Base-by-base conservation (phyloP, 2,888 invertebrate genomes). In the Cremastinae sp. region DNA sequence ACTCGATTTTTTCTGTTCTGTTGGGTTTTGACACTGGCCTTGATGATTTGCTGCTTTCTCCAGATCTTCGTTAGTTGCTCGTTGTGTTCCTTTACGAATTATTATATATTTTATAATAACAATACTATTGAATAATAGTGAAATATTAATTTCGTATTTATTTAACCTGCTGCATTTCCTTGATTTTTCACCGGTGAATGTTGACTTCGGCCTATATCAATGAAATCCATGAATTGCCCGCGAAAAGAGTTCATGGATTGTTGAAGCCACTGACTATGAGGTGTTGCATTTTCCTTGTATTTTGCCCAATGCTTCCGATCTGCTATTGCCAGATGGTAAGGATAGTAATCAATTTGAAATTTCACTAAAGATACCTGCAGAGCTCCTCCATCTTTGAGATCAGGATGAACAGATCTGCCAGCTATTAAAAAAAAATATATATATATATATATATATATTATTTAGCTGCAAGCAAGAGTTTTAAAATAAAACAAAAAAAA, bases 261-360 rank as follows among this genome's bases (percentile, higher is more conserved):
- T 71, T 95, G 95, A 36, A 97, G 92, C 98, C 98, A 98, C 79
- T 96, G 93, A 22, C 93, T 94, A 84, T 95, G 96, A 0, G 96
- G 95, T 0, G 94, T 94, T 3, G 94, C 93, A 58, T 94, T 94
- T 89, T 97, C 96, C 86, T 93, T 91, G 79, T 93, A 94, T 77
- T 95, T 94, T 43, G 96, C 93, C 98, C 98, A 98, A 89, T 97
- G 96, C 80, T 95, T 93, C 73, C 98, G 92, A 88, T 96, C 96
- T 36, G 95, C 95, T 84, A 95, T 94, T 34, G 98, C 97, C 85
- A 96, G 93, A 90, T 99, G 98, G 91, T 97, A 98, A 0, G 99
- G 99, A 91, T 99, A 99, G 86, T 96, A 95, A 90, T 99, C 98
- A 0, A 98, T 92, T 90, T 96, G 96, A 91, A 95, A 95, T 87